Evolutionary conservation across 23 tunicate species (phyloP).

Genomic region (Oikopleura dioica): DNA sequence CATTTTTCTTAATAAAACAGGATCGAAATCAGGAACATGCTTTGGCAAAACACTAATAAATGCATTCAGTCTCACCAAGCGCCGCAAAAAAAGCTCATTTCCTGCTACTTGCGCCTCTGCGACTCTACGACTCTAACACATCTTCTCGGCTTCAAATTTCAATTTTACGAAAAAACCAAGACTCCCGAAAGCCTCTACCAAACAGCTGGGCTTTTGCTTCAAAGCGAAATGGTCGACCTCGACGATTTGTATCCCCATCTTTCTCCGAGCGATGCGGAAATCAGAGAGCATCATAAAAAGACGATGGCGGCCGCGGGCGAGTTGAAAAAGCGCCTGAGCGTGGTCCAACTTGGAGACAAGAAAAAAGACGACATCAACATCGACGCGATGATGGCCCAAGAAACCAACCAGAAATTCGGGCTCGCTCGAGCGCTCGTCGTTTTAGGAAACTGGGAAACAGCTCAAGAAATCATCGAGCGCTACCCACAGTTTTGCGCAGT

Average conservation of each 20-base stretch:
- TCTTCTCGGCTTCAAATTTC: slow-evolving; percentile 79
- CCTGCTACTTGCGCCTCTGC: slow-evolving; percentile 47
- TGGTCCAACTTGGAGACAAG: slow-evolving; percentile 31
- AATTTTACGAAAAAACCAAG: slow-evolving; percentile 18
- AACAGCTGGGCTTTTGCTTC: slow-evolving; percentile 55
- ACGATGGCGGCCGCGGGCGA: slow-evolving; percentile 28
- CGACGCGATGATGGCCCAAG: not conserved
- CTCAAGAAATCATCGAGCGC: slow-evolving; percentile 32
- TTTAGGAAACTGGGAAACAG: slow-evolving; percentile 64
- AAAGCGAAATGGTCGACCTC: slow-evolving; percentile 41
- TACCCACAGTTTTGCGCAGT: no score
- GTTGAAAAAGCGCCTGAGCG: slow-evolving; percentile 30
- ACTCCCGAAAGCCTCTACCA: slow-evolving; percentile 64
- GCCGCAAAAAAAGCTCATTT: not conserved
- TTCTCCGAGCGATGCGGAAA: slow-evolving; percentile 30
- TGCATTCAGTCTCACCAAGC: no score
- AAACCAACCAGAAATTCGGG: slow-evolving; percentile 70
- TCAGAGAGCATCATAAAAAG: slow-evolving; percentile 37
- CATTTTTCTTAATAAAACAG: no score
- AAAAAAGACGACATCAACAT: slow-evolving; percentile 21
- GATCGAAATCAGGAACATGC: no score
- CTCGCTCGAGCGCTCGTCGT: slow-evolving; percentile 50
- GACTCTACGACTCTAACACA: slow-evolving; percentile 72
- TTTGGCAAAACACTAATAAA: no score
- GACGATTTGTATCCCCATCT: slow-evolving; percentile 52